Evolutionary conservation across 2,888 invertebrate genomes (phyloP).

Genomic region (Dusona sp.): DNA sequence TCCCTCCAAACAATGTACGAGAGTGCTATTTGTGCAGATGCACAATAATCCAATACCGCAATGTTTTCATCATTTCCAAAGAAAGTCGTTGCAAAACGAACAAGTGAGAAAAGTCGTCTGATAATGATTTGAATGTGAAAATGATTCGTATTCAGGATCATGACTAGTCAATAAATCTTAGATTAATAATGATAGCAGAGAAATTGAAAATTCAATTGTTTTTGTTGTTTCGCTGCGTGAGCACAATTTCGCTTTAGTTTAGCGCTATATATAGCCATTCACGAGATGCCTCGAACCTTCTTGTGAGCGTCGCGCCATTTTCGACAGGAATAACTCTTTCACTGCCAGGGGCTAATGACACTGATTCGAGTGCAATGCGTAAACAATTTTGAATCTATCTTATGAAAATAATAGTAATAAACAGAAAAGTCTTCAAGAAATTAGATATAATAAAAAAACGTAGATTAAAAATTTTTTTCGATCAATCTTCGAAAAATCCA

Average conservation of each 20-base stretch:
- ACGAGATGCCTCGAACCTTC: slow-evolving; percentile 34
- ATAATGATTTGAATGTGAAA: background rate
- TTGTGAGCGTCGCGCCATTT: slow-evolving; percentile 27
- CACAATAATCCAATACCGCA: background rate
- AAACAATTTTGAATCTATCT: background rate
- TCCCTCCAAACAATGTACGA: background rate
- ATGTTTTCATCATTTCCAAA: slow-evolving; percentile 9
- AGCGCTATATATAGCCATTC: slow-evolving; percentile 33
- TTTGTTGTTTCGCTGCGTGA: background rate
- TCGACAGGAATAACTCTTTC: slow-evolving; percentile 59
- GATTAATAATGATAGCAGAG: background rate
- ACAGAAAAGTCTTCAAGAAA: background rate
- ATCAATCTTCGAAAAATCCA: background rate
- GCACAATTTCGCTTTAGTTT: background rate
- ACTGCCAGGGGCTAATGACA: slow-evolving; percentile 47
- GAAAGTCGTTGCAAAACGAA: slow-evolving; percentile 4
- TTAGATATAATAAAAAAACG: no score
- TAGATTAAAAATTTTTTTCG: background rate
- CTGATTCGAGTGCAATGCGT: slow-evolving; percentile 11
- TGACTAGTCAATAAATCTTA: background rate
- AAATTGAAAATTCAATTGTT: slow-evolving; percentile 15
- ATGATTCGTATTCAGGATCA: background rate
- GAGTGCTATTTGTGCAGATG: background rate
- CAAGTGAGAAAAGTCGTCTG: background rate
- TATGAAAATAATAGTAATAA: background rate